A percentile compares a stretch with the other conserved stretches of the same genome.
These are phyloP conservation scores for Hydropsyche tenuis DNA, from an alignment of 1,140 invertebrate genomes.

Conservation along the genomic window DNA sequence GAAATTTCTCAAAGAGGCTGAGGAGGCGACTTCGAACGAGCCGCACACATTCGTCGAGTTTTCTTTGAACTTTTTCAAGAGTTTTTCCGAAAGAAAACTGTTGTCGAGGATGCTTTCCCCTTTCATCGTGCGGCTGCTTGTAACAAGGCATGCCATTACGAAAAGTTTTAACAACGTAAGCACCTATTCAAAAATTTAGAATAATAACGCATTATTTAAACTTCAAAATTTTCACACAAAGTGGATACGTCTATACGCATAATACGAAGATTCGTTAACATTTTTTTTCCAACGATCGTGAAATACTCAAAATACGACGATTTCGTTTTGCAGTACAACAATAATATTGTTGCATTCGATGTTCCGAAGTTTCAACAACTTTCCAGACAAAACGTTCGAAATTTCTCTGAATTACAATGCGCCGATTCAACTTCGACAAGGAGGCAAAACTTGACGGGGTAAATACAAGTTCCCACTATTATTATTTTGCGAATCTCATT, in stretches of 20 bases:
- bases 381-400: conserved; percentile 10
- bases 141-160: conserved; percentile 11
- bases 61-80: conserved; percentile 12
- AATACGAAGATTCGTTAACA: background rate
- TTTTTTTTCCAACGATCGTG: too few relatives aligned
- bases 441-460: background rate
- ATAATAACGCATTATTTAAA: background rate
- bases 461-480: background rate
- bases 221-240: background rate
- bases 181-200: background rate
- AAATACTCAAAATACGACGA: too few relatives aligned
- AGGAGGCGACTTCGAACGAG: background rate
- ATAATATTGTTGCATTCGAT: conserved; percentile 8
- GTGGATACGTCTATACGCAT: background rate
- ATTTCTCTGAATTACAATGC: conserved; percentile 11
- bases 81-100: conserved; percentile 9
- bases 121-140: background rate
- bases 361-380: background rate
- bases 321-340: too few relatives aligned
- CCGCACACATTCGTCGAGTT: background rate
- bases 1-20: too few relatives aligned
- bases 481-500: background rate
- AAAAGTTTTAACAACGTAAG: conserved; percentile 10
- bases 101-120: background rate
- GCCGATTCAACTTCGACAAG: conserved; percentile 8